Conservation (phyloP, 2,888 invertebrate species). For the Quadriops clusia region DNA sequence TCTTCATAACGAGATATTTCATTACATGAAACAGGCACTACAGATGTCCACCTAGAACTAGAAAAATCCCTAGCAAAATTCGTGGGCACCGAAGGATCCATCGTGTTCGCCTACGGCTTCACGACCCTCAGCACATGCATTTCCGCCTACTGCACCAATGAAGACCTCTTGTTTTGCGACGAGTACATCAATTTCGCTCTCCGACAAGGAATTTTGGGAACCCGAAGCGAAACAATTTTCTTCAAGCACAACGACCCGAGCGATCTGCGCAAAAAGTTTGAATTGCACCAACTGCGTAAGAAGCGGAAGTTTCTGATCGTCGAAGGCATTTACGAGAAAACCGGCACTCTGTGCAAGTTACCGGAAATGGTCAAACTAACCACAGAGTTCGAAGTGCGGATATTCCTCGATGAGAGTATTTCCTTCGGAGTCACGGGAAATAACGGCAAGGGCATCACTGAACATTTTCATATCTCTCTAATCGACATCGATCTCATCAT, state of each 20-base stretch:
- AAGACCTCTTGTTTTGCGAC: slow-evolving; percentile 83
- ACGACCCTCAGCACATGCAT: slow-evolving; percentile 91
- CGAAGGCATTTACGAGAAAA: slow-evolving; percentile 88
- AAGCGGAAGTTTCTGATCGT: slow-evolving; percentile 68
- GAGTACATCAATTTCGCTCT: slow-evolving; percentile 78
- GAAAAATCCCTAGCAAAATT: slow-evolving; percentile 80
- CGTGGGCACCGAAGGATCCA: slow-evolving; percentile 78
- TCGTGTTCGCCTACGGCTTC: slow-evolving; percentile 93
- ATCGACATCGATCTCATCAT: slow-evolving; percentile 73
- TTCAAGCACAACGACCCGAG: slow-evolving; percentile 84
- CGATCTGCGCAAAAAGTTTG: slow-evolving; percentile 44
- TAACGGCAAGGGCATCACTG: slow-evolving; percentile 80
- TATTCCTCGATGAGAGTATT: slow-evolving; percentile 88
- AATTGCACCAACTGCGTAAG: slow-evolving; percentile 17
- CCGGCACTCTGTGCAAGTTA: slow-evolving; percentile 81
- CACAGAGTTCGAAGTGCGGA: slow-evolving; percentile 74
- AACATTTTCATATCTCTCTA: slow-evolving; percentile 63
- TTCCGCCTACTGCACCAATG: slow-evolving; percentile 85
- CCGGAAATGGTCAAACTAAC: slow-evolving; percentile 69
- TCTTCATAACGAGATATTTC: too few species aligned
- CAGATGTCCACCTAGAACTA: slow-evolving; percentile 75
- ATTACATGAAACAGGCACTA: slow-evolving; percentile 29
- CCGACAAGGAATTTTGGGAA: slow-evolving; percentile 84
- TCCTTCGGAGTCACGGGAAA: slow-evolving; percentile 75
- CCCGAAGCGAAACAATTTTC: slow-evolving; percentile 66